Conservation (phyloP, 2,113 vertebrate genomes). For the Gasterosteus aculeatus region DNA sequence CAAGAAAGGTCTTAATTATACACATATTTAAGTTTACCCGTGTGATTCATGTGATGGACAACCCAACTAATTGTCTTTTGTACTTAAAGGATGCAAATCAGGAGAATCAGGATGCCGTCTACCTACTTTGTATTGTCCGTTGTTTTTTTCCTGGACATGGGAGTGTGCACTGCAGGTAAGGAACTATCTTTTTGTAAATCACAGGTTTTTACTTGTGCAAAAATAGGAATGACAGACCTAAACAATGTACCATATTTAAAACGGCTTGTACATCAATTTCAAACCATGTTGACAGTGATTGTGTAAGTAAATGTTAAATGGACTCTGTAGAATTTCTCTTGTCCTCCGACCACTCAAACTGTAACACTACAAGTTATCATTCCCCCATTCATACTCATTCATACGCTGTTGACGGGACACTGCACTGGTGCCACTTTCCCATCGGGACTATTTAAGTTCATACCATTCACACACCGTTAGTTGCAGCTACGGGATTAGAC, state of each 20-base stretch:
- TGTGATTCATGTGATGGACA: background rate
- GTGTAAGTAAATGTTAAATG: background rate
- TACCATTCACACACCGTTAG: no score
- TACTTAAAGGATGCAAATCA: slow-evolving; percentile 39
- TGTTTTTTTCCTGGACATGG: slow-evolving; percentile 53
- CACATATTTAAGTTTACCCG: background rate
- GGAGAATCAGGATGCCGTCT: slow-evolving; percentile 41
- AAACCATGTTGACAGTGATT: background rate
- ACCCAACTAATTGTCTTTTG: slow-evolving; percentile 1
- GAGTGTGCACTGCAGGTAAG: slow-evolving; percentile 73
- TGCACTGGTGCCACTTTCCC: no score
- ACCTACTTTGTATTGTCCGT: slow-evolving; percentile 48
- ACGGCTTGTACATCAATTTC: background rate
- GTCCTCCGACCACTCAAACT: no score
- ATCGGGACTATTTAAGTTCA: no score
- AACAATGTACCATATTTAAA: background rate
- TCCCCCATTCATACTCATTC: no score
- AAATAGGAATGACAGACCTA: background rate
- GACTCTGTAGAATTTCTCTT: no score
- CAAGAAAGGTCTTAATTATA: background rate
- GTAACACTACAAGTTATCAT: no score
- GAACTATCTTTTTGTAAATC: background rate
- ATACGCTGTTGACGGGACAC: no score
- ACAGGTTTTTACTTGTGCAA: background rate
- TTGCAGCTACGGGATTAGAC: no score